phyloP scores from a whole-genome alignment of 1,140 invertebrate genomes.

The Drosophila repletoides region DNA sequence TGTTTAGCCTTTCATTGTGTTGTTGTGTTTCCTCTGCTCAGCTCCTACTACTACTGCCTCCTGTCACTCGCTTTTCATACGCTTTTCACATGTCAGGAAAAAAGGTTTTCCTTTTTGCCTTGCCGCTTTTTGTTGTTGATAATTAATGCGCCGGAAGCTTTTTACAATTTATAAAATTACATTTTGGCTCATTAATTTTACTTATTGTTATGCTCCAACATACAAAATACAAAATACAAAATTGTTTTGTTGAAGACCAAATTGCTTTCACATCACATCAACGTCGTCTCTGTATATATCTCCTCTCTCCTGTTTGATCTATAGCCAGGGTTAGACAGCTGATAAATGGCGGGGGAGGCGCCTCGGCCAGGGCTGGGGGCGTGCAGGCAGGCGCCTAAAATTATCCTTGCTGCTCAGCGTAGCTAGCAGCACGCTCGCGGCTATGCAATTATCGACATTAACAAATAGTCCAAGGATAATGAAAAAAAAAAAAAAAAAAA shows the following conservation, averaged over 20 bases:
- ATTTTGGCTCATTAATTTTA: conserved; percentile 78
- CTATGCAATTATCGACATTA: conserved; percentile 41
- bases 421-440: not conserved
- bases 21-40: conserved; percentile 37
- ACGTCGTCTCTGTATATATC: too few species aligned
- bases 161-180: conserved; percentile 79
- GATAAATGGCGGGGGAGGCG: conserved; percentile 52
- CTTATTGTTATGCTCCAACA: conserved; percentile 63
- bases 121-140: too few species aligned
- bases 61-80: conserved; percentile 10
- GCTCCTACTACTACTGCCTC: not conserved
- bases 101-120: conserved; percentile 14
- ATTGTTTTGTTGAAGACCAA: conserved; percentile 67
- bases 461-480: conserved; percentile 50
- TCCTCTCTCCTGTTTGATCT: conserved; percentile 39
- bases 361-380: too few species aligned
- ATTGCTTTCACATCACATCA: conserved; percentile 41
- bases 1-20: conserved; percentile 58
- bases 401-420: too few species aligned
- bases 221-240: too few species aligned
- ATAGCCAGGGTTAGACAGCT: conserved; percentile 53
- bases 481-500: conserved; percentile 31
- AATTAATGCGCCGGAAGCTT: conserved; percentile 71
- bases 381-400: conserved; percentile 55
- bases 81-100: conserved; percentile 35